phyloP scores from a whole-genome alignment of 2,888 invertebrate genomes.

The Mycalesis mineus region DNA sequence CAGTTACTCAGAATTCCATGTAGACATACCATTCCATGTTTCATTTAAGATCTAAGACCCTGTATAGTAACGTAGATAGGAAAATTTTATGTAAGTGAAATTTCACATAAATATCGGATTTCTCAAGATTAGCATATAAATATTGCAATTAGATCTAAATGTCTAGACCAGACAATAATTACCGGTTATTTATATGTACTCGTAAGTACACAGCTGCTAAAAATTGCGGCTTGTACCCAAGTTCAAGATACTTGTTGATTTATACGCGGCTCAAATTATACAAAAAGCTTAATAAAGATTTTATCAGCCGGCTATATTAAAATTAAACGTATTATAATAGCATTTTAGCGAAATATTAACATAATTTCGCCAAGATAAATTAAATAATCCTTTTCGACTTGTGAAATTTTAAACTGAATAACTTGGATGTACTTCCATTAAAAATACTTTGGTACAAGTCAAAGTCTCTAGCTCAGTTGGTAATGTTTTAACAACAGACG shows the following conservation, averaged over 20 bases:
- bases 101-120: neutral
- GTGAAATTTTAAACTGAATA: neutral
- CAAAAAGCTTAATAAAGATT: neutral
- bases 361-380: constrained; percentile 8
- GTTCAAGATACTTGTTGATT: neutral
- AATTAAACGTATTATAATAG: constrained; percentile 5
- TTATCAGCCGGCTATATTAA: neutral
- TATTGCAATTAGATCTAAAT: neutral
- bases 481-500: no score
- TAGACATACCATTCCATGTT: no score
- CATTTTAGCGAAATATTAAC: constrained; percentile 4
- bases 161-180: neutral
- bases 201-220: neutral
- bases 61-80: no score
- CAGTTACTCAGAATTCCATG: no score
- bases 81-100: neutral
- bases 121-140: neutral
- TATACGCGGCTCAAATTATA: neutral
- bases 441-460: no score
- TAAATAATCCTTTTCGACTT: neutral
- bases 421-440: no score
- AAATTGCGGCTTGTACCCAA: neutral
- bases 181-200: neutral
- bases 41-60: no score
- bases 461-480: no score